Conservation (phyloP, 2,888 invertebrate genomes). For the Balanococcus diminutus region DNA sequence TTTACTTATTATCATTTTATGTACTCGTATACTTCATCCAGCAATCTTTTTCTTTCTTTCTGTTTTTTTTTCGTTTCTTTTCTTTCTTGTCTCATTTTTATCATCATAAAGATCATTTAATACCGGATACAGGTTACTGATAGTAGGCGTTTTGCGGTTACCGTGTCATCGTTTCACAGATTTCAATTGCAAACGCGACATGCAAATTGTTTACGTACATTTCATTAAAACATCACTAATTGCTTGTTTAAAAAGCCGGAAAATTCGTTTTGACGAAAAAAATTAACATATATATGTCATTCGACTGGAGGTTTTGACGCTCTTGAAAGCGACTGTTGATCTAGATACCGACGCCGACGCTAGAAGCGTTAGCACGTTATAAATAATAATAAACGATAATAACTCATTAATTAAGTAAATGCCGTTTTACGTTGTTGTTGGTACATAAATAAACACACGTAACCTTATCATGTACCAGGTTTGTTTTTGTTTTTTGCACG, state of each 20-base stretch:
- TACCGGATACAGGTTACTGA: constrained; percentile 40
- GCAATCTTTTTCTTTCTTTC: not conserved
- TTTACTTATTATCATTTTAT: constrained; percentile 34
- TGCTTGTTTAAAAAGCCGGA: constrained; percentile 22
- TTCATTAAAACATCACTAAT: constrained; percentile 25
- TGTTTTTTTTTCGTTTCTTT: constrained; percentile 26
- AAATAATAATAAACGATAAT: not conserved
- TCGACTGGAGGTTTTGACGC: not conserved
- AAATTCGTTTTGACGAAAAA: constrained; percentile 15
- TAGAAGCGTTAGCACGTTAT: not conserved
- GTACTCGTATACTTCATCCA: not conserved
- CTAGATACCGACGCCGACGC: not conserved
- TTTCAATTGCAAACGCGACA: constrained; percentile 13
- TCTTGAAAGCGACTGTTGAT: not conserved
- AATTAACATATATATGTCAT: constrained; percentile 21
- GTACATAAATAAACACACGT: not conserved
- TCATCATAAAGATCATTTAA: constrained; percentile 35
- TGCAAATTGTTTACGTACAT: constrained; percentile 33
- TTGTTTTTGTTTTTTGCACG: not conserved
- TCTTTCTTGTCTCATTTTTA: constrained; percentile 27
- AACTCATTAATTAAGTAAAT: not conserved
- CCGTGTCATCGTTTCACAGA: constrained; percentile 36
- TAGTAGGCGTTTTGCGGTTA: constrained; percentile 40
- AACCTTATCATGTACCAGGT: not conserved
- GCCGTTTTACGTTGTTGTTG: not conserved